Evolutionary conservation across 2,888 invertebrate species (phyloP).

Genomic region (Hecatera dysodea): DNA sequence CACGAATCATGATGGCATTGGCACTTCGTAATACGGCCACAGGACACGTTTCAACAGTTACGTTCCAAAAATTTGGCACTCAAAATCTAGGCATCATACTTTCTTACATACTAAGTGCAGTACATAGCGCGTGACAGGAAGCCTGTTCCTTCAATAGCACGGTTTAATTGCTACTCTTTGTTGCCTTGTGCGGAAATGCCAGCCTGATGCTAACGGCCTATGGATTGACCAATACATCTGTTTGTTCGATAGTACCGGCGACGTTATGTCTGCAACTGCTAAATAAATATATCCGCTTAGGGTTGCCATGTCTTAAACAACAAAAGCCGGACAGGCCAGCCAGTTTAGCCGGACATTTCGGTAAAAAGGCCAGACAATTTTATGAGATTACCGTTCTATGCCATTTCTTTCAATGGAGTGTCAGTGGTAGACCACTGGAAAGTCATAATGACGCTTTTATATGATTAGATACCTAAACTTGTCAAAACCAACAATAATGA

Average conservation of each 20-base stretch:
- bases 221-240: slow-evolving; percentile 20
- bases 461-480: too few species aligned
- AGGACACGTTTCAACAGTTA: background rate
- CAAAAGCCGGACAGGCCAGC: too few species aligned
- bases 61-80: slow-evolving; percentile 27
- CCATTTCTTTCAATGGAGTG: too few species aligned
- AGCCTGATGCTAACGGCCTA: slow-evolving; percentile 3
- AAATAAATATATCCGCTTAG: too few species aligned
- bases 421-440: too few species aligned
- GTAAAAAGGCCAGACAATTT: too few species aligned
- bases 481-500: too few species aligned
- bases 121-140: slow-evolving; percentile 57
- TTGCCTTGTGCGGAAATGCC: slow-evolving; percentile 44
- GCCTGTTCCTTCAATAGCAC: slow-evolving; percentile 37
- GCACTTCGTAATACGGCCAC: too few species aligned
- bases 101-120: slow-evolving; percentile 29
- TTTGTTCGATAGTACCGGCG: background rate
- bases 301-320: too few species aligned
- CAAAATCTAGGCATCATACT: slow-evolving; percentile 59
- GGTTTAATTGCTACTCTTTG: slow-evolving; percentile 47
- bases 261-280: background rate
- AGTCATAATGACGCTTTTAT: too few species aligned
- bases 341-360: too few species aligned
- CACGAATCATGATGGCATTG: background rate
- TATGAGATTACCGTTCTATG: too few species aligned